Base-by-base conservation (phyloP, 2,113 vertebrate genomes). In the Copsychus sechellarum region DNA sequence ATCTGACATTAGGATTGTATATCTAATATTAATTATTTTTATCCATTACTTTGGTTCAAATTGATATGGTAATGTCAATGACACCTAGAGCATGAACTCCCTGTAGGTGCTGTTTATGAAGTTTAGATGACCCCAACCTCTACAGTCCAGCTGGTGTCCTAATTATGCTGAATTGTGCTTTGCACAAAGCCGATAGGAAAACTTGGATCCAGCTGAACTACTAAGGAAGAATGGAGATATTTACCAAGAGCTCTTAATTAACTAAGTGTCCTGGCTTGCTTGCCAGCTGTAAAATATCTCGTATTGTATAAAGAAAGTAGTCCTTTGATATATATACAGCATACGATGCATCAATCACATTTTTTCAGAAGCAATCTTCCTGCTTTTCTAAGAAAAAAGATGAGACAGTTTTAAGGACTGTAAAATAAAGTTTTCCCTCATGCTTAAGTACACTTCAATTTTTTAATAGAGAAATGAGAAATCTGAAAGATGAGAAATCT, bases 21-120 rank as follows among this genome's bases (percentile, higher is more conserved):
- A 81, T 67, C 36, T 67, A 92, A 71, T 64, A 82, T 19, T 86
- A 86, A 90, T 88, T 95, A 58, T 45, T 90, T 95, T 88, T 92
- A 88, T 88, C 76, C 43, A 53, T 86, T 12, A 57, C 28, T 92
- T 66, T n/a, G 38, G 58, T 94, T 93, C 71, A 92, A 90, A 93
- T 33, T 5, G 8, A 94, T 88, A 90, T 1, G 14, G 42, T 33
- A 54, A 31, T 21, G 64, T n/a, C 67, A 82, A 20, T 25, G 84
- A 76, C 48, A 62, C 47, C 19, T 53, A 71, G 28, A 74, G 20
- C 43, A 88, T 20, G 14, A 87, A 64, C 56, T 65, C 31, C 69
- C n/a, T 56, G 38, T 70, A 93, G 87, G 45, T 82, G 48, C 38
- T 48, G 13, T 85, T 88, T 81, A 40, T 0, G 2, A 54, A 83